phyloP scores from a whole-genome alignment of 2,888 invertebrate species.

The Digitonthophagus gazella region DNA sequence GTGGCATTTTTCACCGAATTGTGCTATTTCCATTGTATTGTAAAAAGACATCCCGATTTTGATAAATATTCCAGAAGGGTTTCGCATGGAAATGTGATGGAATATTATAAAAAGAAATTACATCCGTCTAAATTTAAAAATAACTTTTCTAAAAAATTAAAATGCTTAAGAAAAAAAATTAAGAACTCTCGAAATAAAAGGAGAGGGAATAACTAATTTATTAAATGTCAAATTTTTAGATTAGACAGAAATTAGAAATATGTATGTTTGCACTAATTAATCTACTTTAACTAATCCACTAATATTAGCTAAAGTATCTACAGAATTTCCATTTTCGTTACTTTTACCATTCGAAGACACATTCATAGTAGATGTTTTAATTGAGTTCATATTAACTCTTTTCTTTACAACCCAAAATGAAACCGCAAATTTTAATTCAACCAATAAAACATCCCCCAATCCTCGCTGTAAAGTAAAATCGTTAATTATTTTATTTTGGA shows the following conservation, averaged over 20 bases:
- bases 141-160: no score
- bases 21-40: conserved; percentile 65
- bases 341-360: not conserved
- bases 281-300: conserved; percentile 6
- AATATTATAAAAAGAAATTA: conserved; percentile 3
- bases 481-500: no score
- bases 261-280: not conserved
- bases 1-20: conserved; percentile 61
- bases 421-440: conserved; percentile 32
- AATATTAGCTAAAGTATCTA: not conserved
- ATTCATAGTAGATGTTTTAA: not conserved
- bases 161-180: not conserved
- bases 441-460: conserved; percentile 28
- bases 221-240: not conserved
- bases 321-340: not conserved
- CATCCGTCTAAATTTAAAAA: not conserved
- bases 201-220: conserved; percentile 2
- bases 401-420: conserved; percentile 33
- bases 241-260: conserved; percentile 1
- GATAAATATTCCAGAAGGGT: conserved; percentile 61
- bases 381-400: not conserved
- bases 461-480: conserved; percentile 28
- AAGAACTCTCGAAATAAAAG: no score
- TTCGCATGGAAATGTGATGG: not conserved
- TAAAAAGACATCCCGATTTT: conserved; percentile 66